Conservation (phyloP, 2,113 vertebrate species). For the Vidua macroura region DNA sequence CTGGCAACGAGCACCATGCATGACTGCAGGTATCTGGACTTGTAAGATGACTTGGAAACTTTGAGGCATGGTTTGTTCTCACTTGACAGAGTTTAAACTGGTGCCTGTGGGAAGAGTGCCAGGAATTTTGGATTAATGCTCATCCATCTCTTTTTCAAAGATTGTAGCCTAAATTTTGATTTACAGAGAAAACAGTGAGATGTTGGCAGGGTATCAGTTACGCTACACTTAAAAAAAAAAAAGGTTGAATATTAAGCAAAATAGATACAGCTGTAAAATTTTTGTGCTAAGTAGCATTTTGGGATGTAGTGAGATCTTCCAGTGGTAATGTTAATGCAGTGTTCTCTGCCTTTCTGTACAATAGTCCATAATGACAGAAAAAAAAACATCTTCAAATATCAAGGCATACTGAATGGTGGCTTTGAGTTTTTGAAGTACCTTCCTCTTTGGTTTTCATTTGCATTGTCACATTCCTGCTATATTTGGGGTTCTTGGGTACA, state of each 20-base stretch:
- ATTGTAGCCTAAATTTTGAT: neutral
- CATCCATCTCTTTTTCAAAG: neutral
- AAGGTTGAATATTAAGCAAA: neutral
- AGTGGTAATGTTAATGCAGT: neutral
- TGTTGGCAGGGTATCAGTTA: neutral
- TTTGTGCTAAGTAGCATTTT: neutral
- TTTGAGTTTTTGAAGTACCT: neutral
- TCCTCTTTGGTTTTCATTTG: neutral
- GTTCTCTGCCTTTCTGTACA: neutral
- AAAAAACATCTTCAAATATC: neutral
- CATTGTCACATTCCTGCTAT: neutral
- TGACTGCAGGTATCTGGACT: neutral
- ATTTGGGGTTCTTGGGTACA: neutral
- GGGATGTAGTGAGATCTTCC: neutral
- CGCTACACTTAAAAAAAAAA: neutral
- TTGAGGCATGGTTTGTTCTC: neutral
- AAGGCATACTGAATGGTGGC: neutral
- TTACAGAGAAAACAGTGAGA: neutral
- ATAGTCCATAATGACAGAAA: neutral
- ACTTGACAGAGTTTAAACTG: neutral
- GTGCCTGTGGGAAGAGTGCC: neutral
- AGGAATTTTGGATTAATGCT: neutral
- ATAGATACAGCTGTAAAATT: neutral
- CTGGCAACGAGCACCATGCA: neutral
- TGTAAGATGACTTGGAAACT: slow-evolving; percentile 1